Base-by-base conservation (phyloP, 2,888 invertebrate genomes). In the Gryllus longicercus region DNA sequence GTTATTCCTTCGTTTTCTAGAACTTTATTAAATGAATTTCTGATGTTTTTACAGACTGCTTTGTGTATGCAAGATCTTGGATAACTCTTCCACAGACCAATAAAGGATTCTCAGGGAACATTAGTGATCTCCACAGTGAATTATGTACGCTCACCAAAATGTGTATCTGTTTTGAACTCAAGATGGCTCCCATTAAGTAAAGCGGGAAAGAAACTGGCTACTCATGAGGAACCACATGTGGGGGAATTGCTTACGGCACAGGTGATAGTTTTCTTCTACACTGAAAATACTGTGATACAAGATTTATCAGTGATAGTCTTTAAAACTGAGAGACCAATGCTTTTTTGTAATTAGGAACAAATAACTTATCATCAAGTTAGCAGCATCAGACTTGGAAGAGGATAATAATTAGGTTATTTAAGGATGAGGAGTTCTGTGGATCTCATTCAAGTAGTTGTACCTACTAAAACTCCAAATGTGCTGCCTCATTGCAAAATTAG, bases 401-500 rank as follows among this genome's bases (percentile, higher is more conserved):
- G n/a, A n/a, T n/a, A n/a, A n/a, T n/a, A n/a, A n/a, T n/a, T n/a
- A n/a, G n/a, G n/a, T n/a, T n/a, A n/a, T n/a, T n/a, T n/a, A n/a
- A n/a, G n/a, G 87, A 94, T 99, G 90, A 96, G 97, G 86, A 96
- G 96, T 84, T 97, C 97, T 2, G 96, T 99, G 80, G 98, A 98
- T 87, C 92, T 96, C 82, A 95, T 98, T 77, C 93, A 96, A 85
- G 93, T 99, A 14, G 94, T 99, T 77, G 98, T 98, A 49, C 96
- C 97, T 0, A 92, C 95, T 79, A 94, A 95, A 85, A 93, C 95
- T 2, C 99, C 99, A 8, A 99, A 98, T 87, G 95, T 98, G 84
- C 91, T 99, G 83, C 99, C 99, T 0, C n/a, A n/a, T n/a, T n/a
- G n/a, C n/a, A n/a, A n/a, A n/a, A n/a, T n/a, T n/a, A n/a, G n/a